Evolutionary conservation across 1,140 invertebrate species (phyloP).

Genomic region (Melanaphis sacchari): DNA sequence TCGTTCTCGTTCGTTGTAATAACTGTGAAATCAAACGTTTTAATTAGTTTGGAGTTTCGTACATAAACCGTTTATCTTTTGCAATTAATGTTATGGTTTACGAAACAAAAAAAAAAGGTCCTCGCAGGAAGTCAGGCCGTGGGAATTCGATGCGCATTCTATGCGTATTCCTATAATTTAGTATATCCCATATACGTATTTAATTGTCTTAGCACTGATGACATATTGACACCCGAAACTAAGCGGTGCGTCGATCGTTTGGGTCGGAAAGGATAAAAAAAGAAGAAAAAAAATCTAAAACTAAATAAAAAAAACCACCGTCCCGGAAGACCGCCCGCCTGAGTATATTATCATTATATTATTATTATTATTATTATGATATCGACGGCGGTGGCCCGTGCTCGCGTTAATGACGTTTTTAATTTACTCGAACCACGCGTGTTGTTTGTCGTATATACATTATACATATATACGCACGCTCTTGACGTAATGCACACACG

Average conservation of each 20-base stretch:
- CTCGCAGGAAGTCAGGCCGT: not conserved
- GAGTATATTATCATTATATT: not conserved
- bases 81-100: no score
- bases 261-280: not conserved
- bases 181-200: not conserved
- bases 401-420: conserved; percentile 42
- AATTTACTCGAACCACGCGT: conserved; percentile 31
- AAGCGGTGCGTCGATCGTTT: not conserved
- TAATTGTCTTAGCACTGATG: not conserved
- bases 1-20: not conserved
- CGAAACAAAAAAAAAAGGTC: not conserved
- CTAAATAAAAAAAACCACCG: not conserved
- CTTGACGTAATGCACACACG: not conserved
- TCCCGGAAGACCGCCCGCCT: not conserved
- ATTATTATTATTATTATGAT: not conserved
- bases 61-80: not conserved
- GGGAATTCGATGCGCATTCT: not conserved
- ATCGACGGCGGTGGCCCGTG: not conserved
- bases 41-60: not conserved
- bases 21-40: not conserved
- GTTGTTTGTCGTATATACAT: conserved; percentile 29
- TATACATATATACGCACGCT: not conserved
- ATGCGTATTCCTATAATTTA: not conserved
- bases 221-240: not conserved
- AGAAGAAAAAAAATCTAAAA: not conserved